Evolutionary conservation across 2,888 invertebrate genomes (phyloP).

Genomic region (Sisyra nigra): DNA sequence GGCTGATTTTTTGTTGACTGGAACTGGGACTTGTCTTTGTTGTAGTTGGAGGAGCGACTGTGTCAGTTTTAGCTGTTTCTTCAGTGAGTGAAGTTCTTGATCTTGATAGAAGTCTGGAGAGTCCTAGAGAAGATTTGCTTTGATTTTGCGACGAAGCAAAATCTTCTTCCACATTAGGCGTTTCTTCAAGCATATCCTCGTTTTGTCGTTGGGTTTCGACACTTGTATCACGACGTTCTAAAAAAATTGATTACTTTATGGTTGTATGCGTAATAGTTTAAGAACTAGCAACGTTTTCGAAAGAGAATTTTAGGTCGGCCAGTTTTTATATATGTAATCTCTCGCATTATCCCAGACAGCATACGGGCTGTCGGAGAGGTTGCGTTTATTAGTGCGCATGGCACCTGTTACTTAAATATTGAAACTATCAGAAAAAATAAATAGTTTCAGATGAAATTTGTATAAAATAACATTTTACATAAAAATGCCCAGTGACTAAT

Average conservation of each 20-base stretch:
- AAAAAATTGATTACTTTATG: not conserved
- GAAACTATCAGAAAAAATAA: no score
- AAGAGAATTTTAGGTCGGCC: no score
- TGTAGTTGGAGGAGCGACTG: conserved; percentile 13
- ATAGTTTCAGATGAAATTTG: no score
- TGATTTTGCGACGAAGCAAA: conserved; percentile 19
- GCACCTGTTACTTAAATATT: no score
- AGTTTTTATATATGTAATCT: no score
- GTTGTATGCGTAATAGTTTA: no score
- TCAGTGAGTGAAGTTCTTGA: conserved; percentile 35
- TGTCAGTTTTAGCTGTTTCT: conserved; percentile 19
- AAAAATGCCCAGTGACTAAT: no score
- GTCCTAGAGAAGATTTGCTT: conserved; percentile 28
- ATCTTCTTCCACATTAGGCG: conserved; percentile 29
- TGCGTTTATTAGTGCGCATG: no score
- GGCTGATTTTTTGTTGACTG: conserved; percentile 9
- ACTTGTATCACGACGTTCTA: conserved; percentile 18
- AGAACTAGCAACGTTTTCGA: no score
- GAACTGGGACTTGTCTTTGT: not conserved
- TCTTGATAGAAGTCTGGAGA: conserved; percentile 35
- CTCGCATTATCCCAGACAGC: no score
- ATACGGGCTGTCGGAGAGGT: no score
- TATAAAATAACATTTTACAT: no score
- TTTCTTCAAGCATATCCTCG: conserved; percentile 29
- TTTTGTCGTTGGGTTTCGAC: conserved; percentile 19